These are phyloP conservation scores for Ceriagrion tenellum DNA, from an alignment of 2,888 invertebrate genomes.

Conservation along the genomic window DNA sequence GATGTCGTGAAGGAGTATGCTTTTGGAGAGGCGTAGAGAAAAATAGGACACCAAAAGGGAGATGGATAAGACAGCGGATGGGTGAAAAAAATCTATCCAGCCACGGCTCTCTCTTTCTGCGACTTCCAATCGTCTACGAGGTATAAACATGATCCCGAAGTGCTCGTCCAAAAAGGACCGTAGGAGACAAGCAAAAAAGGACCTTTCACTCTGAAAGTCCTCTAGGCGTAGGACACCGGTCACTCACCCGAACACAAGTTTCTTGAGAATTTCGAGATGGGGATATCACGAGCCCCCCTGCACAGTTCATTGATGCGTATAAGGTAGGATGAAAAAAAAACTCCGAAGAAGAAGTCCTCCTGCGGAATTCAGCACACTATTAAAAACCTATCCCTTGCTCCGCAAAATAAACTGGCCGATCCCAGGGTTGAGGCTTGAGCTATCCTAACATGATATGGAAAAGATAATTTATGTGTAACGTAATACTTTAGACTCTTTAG, in stretches of 20 bases:
- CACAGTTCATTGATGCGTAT: not conserved
- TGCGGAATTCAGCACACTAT: not conserved
- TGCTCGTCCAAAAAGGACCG: not conserved
- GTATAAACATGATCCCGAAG: constrained; percentile 54
- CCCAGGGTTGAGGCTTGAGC: no score
- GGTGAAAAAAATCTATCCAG: constrained; percentile 27
- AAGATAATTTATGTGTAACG: no score
- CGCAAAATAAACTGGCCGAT: not conserved
- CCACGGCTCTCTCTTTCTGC: constrained; percentile 2
- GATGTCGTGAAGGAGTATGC: constrained; percentile 20
- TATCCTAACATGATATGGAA: no score
- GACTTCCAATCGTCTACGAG: constrained; percentile 8
- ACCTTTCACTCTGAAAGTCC: not conserved
- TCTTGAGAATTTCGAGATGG: not conserved
- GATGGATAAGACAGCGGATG: constrained; percentile 38
- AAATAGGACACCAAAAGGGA: constrained; percentile 29
- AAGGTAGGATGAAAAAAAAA: not conserved
- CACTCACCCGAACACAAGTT: not conserved
- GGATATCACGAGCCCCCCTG: not conserved
- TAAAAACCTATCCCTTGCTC: not conserved
- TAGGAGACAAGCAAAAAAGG: not conserved
- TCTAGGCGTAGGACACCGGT: not conserved
- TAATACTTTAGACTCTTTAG: not conserved
- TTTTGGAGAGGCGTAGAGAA: not conserved
- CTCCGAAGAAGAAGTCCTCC: not conserved